Percentiles rank a stretch among this genome's conserved stretches.
Conservation (phyloP, 2,797 vertebrate genomes). For the Premnoplex brunnescens region DNA sequence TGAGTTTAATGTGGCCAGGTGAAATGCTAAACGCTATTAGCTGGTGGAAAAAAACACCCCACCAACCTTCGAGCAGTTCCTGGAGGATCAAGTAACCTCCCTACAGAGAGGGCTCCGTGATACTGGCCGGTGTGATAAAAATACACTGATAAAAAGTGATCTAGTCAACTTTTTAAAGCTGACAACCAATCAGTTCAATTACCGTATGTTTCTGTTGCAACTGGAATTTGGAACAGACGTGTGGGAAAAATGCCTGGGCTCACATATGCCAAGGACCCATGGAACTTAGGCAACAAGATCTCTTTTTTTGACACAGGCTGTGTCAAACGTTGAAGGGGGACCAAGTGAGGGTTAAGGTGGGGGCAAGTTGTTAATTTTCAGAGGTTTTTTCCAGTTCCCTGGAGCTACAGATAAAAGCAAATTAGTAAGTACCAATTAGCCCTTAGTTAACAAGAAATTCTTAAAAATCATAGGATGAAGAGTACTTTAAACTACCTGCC, state of each 20-base stretch:
- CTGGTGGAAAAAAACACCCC: background rate
- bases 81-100: constrained; percentile 15
- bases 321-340: background rate
- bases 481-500: background rate
- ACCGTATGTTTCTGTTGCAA: background rate
- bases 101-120: background rate
- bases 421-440: background rate
- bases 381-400: background rate
- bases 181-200: constrained; percentile 17
- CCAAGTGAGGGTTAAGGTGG: background rate
- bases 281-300: background rate
- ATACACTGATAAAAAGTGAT: background rate
- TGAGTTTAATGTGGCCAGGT: constrained; percentile 41
- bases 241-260: constrained; percentile 10
- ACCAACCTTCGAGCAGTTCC: background rate
- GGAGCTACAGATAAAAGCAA: background rate
- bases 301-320: background rate
- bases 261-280: background rate
- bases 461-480: background rate
- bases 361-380: background rate
- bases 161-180: background rate
- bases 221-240: background rate
- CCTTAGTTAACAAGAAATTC: background rate
- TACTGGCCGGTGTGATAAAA: background rate
- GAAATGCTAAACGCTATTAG: constrained; percentile 52